Conservation (phyloP, 2,888 invertebrate genomes). For the Petrolisthes manimaculis region DNA sequence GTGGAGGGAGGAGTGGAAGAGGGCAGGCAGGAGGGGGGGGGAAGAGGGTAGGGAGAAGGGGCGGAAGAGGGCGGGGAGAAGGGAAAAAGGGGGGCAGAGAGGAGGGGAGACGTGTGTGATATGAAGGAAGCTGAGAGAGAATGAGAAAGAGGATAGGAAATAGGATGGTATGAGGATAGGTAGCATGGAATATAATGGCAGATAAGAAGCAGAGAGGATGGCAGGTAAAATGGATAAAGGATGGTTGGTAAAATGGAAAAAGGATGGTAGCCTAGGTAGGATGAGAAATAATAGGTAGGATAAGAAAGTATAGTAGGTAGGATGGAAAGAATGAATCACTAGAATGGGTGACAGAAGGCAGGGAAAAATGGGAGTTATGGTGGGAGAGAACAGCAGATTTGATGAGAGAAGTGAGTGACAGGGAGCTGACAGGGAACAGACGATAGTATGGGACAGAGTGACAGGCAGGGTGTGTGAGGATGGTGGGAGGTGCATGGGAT, state of each 20-base stretch:
- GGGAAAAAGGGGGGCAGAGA: background rate
- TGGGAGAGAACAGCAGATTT: too few species aligned
- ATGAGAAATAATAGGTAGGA: too few species aligned
- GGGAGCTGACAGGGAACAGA: too few species aligned
- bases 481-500: too few species aligned
- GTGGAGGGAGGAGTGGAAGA: background rate
- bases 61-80: background rate
- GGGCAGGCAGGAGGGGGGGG: background rate
- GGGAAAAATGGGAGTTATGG: background rate
- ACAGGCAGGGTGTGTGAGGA: too few species aligned
- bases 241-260: background rate
- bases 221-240: background rate
- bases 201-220: background rate
- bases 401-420: too few species aligned
- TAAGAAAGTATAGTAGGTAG: background rate
- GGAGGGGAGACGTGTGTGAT: background rate
- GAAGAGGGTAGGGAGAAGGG: background rate
- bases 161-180: background rate
- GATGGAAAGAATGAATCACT: too few species aligned
- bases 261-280: too few species aligned
- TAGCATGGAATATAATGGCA: background rate
- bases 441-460: too few species aligned
- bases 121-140: background rate
- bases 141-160: background rate
- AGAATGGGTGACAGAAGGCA: background rate